Evolutionary conservation across 2,797 vertebrate species (phyloP).

Genomic region (Phalloptychus januarius): DNA sequence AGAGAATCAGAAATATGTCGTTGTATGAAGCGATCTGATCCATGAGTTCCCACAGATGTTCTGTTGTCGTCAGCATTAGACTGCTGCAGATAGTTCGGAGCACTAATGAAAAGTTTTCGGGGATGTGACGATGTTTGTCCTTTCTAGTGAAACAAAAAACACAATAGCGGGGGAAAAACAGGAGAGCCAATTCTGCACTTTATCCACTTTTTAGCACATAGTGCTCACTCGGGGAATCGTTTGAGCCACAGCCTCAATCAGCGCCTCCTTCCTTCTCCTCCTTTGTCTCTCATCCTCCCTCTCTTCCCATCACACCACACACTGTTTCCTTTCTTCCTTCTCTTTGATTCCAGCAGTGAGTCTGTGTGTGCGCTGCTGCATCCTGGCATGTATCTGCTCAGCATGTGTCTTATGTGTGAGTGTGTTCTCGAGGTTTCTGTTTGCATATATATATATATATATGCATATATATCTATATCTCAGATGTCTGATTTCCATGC

Average conservation of each 20-base stretch:
- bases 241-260: conserved; percentile 61
- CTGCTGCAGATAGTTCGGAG: not conserved
- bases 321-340: conserved; percentile 43
- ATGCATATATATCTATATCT: conserved; percentile 9
- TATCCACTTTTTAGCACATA: conserved; percentile 70
- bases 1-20: not conserved
- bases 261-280: conserved; percentile 35
- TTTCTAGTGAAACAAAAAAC: conserved; percentile 63
- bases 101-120: conserved; percentile 48
- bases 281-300: conserved; percentile 49
- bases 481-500: conserved; percentile 31
- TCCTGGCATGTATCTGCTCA: conserved; percentile 47
- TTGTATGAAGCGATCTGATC: not conserved
- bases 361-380: conserved; percentile 25
- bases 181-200: conserved; percentile 65
- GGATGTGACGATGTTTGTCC: conserved; percentile 61
- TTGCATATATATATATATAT: conserved; percentile 10
- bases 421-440: conserved; percentile 29
- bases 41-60: not conserved
- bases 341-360: conserved; percentile 27
- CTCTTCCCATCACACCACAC: conserved; percentile 42
- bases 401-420: conserved; percentile 35
- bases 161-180: conserved; percentile 34
- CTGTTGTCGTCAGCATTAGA: not conserved
- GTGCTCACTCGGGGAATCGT: conserved; percentile 70